Evolutionary conservation across 2,113 vertebrate genomes (phyloP).

Genomic region (Fregetta grallaria): DNA sequence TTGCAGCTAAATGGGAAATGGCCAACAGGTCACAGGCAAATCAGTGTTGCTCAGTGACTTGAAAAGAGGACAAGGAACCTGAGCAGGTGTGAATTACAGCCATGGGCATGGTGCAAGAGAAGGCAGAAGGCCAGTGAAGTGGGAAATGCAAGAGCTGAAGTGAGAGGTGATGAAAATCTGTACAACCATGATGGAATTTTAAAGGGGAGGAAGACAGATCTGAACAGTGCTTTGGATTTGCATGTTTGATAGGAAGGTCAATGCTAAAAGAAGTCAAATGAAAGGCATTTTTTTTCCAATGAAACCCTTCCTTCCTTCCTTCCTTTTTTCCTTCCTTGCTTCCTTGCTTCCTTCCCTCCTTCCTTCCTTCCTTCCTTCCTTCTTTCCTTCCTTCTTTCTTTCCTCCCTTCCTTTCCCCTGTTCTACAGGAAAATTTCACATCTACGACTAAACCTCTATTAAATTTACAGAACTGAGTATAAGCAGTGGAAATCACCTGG

Average conservation of each 20-base stretch:
- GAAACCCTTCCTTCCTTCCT: not conserved
- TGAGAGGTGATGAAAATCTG: not conserved
- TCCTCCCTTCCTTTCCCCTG: too few relatives aligned
- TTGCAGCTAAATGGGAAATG: not conserved
- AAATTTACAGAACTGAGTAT: not conserved
- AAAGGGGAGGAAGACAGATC: not conserved
- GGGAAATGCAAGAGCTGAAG: not conserved
- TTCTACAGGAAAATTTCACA: constrained; percentile 4
- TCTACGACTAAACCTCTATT: not conserved
- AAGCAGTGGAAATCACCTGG: not conserved
- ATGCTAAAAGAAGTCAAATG: not conserved
- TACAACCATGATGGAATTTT: not conserved
- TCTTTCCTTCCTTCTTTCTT: not conserved
- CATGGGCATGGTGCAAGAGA: not conserved
- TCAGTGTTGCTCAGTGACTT: not conserved
- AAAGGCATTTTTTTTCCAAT: not conserved
- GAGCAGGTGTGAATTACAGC: not conserved
- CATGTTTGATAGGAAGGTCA: not conserved
- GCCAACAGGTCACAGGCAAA: not conserved
- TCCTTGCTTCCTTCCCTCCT: not conserved
- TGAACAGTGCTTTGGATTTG: not conserved
- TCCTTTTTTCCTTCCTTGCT: too few relatives aligned
- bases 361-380: not conserved
- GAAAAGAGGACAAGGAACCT: not conserved
- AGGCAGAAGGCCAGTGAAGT: not conserved